Percentiles rank a stretch among this genome's conserved stretches.
Conservation (phyloP, 2,113 vertebrate genomes). For the Oryzias javanicus region DNA sequence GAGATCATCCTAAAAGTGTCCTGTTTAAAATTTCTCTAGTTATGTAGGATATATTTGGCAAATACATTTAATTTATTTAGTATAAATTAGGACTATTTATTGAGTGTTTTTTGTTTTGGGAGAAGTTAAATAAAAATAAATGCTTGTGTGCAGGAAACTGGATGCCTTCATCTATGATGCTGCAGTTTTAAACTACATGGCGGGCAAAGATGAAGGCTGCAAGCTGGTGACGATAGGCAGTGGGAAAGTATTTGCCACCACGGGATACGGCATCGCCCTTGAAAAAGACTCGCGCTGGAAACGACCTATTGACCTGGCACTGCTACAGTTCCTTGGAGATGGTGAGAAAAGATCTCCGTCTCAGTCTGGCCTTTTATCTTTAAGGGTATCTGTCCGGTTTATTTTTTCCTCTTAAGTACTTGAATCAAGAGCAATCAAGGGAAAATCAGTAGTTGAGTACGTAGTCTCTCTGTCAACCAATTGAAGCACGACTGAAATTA, state of each 20-base stretch:
- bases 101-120: too few species aligned
- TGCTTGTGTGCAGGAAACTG: constrained; percentile 81
- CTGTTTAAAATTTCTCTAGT: too few species aligned
- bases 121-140: too few species aligned
- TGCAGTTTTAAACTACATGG: constrained; percentile 98
- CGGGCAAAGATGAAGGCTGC: constrained; percentile 95
- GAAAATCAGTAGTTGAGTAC: too few species aligned
- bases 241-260: constrained; percentile 97
- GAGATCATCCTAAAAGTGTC: background rate
- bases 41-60: too few species aligned
- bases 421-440: too few species aligned
- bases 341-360: constrained; percentile 70
- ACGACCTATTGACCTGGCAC: constrained; percentile 89
- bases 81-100: too few species aligned
- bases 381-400: too few species aligned
- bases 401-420: too few species aligned
- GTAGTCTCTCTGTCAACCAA: too few species aligned
- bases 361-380: background rate
- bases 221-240: constrained; percentile 98
- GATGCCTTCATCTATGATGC: constrained; percentile 97
- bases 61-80: too few species aligned
- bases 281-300: constrained; percentile 97
- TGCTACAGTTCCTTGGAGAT: constrained; percentile 95
- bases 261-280: constrained; percentile 94
- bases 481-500: too few species aligned